Evolutionary conservation across 53 echinoderm and acorn worm species (phyloP), one percentile per base, ranked within the genome.

Genomic region (Mesocentrotus franciscanus): DNA sequence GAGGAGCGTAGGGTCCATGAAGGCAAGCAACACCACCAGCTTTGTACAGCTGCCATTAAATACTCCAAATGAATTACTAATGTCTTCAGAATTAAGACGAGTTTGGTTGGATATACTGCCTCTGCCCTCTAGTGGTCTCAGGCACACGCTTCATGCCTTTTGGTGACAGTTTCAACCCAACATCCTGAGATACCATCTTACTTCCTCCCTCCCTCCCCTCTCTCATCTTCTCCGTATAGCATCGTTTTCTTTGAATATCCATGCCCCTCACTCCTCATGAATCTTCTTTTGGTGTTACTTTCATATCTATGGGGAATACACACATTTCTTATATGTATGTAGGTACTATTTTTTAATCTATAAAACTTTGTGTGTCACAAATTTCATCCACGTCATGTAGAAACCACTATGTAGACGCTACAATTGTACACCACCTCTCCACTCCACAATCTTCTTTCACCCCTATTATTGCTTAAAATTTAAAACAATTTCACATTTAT

Each of bases 41-140:
- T 93, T 93, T 93, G 36, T 93, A 93, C 93, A 93, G 93, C 93
- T 93, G 93, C 81, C 83, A 59, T 64, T 93, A 83, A 93, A 81
- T 29, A 93, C 93, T 61, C 58, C 79, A 93, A 93, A 93, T 93
- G 93, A 93, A 93, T 93, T 61, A 60, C 93, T 79, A 93, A 81
- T 81, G 79, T 56, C 59, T 78, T 81, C 18, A 57, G 49, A 78
- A 93, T 78, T 60, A 79, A 78, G 92, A 74, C 18, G 66, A 18
- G 70, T 66, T 66, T 66, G 70, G 91, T 33, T 27, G 84, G 84
- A 84, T 84, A 49, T 18, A 84, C 84, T 49, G 87, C 87, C 87
- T 87, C 49, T 49, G 49, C 49, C 49, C 49, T 49, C 87, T 58
- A 87, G 87, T 87, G 87, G 87, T 87, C 87, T 87, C 87, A 36